A percentile compares a stretch with the other conserved stretches of the same genome.
phyloP scores from a whole-genome alignment of 2,113 vertebrate genomes.

The Paralichthys olivaceus region DNA sequence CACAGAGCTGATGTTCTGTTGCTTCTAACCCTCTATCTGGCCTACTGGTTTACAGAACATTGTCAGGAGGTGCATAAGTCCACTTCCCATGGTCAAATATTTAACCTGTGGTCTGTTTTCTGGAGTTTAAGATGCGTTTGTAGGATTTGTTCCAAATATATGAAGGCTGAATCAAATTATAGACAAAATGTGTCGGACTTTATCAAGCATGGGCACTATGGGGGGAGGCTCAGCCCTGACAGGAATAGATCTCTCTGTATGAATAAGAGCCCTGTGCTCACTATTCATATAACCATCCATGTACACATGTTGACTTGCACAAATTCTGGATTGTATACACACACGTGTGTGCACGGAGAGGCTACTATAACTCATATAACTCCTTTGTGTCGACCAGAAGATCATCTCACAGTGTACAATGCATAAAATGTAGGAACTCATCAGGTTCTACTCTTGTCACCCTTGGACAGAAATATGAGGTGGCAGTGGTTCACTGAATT shows the following conservation, averaged over 20 bases:
- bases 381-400: too few relatives aligned
- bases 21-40: constrained; percentile 26
- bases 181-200: background rate
- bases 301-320: too few relatives aligned
- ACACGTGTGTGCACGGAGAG: background rate
- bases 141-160: background rate
- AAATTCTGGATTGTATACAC: too few relatives aligned
- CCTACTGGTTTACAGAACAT: constrained; percentile 16
- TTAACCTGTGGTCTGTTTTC: constrained; percentile 15
- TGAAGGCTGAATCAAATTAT: background rate
- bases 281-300: too few relatives aligned
- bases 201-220: background rate
- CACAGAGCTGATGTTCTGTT: constrained; percentile 43
- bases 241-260: too few relatives aligned
- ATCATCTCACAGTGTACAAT: background rate
- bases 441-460: background rate
- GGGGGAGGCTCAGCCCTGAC: background rate
- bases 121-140: background rate
- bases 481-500: background rate
- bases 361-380: too few relatives aligned
- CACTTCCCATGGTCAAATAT: constrained; percentile 15
- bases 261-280: too few relatives aligned
- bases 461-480: background rate
- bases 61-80: constrained; percentile 6
- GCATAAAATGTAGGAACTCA: background rate